phyloP scores from a whole-genome alignment of 1,140 invertebrate species.

The Zaprionus vittiger region DNA sequence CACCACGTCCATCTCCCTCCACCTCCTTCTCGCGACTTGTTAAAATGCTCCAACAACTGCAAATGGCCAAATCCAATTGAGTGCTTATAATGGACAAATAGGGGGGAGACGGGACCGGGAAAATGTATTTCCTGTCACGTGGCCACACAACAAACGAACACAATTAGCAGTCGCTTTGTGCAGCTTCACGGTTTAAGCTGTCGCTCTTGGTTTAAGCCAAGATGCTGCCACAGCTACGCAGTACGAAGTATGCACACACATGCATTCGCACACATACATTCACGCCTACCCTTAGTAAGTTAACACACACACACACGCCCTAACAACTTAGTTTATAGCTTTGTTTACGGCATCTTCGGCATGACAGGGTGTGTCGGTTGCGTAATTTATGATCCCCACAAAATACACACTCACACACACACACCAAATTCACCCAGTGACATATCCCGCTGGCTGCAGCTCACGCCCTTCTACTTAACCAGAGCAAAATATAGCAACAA shows the following conservation, averaged over 20 bases:
- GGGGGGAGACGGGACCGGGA: neutral
- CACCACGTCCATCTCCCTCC: neutral
- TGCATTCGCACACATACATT: neutral
- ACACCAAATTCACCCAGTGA: constrained; percentile 29
- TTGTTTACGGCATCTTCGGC: constrained; percentile 45
- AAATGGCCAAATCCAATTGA: constrained; percentile 50
- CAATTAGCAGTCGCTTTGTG: constrained; percentile 55
- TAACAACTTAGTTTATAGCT: constrained; percentile 54
- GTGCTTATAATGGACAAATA: constrained; percentile 26
- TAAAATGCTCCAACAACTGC: constrained; percentile 37
- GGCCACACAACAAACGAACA: constrained; percentile 44
- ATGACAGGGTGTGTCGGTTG: constrained; percentile 46
- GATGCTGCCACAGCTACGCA: constrained; percentile 1
- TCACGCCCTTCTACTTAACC: constrained; percentile 9
- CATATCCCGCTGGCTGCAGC: constrained; percentile 24
- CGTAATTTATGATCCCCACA: constrained; percentile 64
- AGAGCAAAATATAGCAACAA: constrained; percentile 20
- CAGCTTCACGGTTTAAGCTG: constrained; percentile 9
- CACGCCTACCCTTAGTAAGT: neutral
- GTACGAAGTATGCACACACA: neutral
- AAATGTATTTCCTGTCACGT: constrained; percentile 58
- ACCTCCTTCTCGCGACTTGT: neutral
- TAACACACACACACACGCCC: neutral
- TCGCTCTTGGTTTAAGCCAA: constrained; percentile 18
- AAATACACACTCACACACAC: constrained; percentile 14